Evolutionary conservation across 2,113 vertebrate genomes (phyloP).

Genomic region (Gila orcuttii): DNA sequence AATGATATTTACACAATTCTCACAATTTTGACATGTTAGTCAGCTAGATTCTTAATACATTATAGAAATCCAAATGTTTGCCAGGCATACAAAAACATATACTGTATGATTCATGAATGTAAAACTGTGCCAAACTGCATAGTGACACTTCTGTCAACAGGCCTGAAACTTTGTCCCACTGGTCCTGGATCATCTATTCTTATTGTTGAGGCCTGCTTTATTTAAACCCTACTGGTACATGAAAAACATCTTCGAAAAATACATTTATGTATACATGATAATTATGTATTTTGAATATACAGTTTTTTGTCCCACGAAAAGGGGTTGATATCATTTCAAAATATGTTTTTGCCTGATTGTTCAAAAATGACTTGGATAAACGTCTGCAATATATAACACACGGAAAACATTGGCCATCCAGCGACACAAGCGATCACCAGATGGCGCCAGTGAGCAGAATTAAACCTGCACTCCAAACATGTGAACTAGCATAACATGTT

Average conservation of each 20-base stretch:
- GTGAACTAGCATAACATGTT: constrained; percentile 18
- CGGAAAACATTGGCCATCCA: neutral
- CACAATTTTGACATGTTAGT: neutral
- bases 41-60: neutral
- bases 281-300: neutral
- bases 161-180: neutral
- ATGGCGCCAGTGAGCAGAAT: constrained; percentile 63
- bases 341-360: neutral
- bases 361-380: constrained; percentile 28
- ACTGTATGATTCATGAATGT: neutral
- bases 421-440: constrained; percentile 62
- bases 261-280: neutral
- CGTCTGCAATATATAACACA: constrained; percentile 36
- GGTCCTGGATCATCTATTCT: neutral
- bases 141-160: neutral
- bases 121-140: neutral
- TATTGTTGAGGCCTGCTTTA: neutral
- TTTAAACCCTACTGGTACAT: neutral
- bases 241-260: neutral
- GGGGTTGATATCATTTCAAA: neutral
- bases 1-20: neutral
- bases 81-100: neutral
- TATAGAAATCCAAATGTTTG: neutral
- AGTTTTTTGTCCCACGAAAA: neutral
- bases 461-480: neutral